Evolutionary conservation across 2,797 vertebrate genomes (phyloP), one percentile per base, ranked within the genome.

Genomic region (Gallinago solitaria): DNA sequence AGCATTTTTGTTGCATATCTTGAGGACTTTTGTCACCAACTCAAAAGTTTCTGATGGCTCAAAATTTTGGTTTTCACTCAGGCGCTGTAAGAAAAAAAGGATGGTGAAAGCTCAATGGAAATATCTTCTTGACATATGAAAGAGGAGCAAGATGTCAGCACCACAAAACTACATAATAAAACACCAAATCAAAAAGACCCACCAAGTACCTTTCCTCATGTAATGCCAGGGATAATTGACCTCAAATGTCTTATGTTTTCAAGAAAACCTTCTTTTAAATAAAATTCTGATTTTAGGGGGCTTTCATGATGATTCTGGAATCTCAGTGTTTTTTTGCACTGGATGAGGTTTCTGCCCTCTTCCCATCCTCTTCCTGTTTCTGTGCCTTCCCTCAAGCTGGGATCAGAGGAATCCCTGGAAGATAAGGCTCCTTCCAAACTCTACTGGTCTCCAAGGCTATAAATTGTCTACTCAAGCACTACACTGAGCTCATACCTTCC

Each of bases 1-100:
- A 64, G 80, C 96, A 43, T 93, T 95, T 16, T 47, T 76, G 17
- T 32, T 95, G 69, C 86, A 88, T 60, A 16, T 81, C 69, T 37
- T 81, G 37, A 88, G 69, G 39, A 88, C 86, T 81, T 67, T 74
- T 67, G 45, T 88, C 60, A 88, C 77, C 51, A 74, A 51, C 10
- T 47, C 9, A 30, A 88, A 81, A 67, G 33, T 47, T 74, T 67
- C n/a, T 65, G 81, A 69, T 43, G 69, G 86, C 24, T 60, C 47
- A 35, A 35, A 28, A 64, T 39, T 43, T 67, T 59, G 61, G 20
- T 45, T 67, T 67, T 59, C 61, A 6, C 3, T 82, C 63, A 77
- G 56, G 28, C 39, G 48, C 83, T 87, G 48, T n/a, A 75, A 35
- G 53, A 75, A 67, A 67, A 53, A 84, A 84, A 75, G 25, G 13